Conservation (phyloP, 2,888 invertebrate genomes). For the Anoncus sp. region DNA sequence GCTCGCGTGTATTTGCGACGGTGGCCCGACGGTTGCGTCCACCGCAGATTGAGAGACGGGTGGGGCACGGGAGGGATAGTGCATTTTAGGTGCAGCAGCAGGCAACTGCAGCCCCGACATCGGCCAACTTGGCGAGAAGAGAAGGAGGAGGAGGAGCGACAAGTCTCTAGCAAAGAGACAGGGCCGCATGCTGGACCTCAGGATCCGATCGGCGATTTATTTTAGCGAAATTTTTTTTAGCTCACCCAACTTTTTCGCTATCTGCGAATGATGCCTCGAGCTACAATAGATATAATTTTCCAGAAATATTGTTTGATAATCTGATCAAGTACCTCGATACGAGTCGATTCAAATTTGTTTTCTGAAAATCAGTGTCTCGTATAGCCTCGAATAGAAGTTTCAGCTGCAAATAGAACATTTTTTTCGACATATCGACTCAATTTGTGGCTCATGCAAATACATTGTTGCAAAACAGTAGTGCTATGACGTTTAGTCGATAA, state of each 20-base stretch:
- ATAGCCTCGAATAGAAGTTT: no score
- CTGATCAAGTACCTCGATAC: no score
- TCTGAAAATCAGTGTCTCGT: no score
- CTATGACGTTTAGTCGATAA: no score
- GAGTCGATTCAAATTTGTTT: no score
- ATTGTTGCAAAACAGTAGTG: no score
- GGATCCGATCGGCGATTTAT: conserved; percentile 59
- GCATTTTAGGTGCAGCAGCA: conserved; percentile 75
- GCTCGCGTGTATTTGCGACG: conserved; percentile 54
- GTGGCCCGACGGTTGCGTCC: conserved; percentile 70
- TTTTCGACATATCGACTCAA: no score
- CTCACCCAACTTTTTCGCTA: conserved; percentile 10
- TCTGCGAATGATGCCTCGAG: neutral
- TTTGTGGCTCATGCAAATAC: no score
- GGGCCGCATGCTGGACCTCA: conserved; percentile 79
- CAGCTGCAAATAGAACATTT: no score
- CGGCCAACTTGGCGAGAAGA: conserved; percentile 68
- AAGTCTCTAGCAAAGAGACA: conserved; percentile 82
- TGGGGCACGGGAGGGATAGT: conserved; percentile 77
- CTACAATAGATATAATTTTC: neutral
- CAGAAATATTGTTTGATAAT: neutral
- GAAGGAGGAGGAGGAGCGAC: conserved; percentile 69
- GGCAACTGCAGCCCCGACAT: conserved; percentile 72
- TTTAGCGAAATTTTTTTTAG: conserved; percentile 47
- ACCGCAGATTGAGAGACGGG: conserved; percentile 71